Percentiles rank a stretch among this genome's conserved stretches.
Conservation (phyloP, 2,113 vertebrate species). For the Syngnathus scovelli region DNA sequence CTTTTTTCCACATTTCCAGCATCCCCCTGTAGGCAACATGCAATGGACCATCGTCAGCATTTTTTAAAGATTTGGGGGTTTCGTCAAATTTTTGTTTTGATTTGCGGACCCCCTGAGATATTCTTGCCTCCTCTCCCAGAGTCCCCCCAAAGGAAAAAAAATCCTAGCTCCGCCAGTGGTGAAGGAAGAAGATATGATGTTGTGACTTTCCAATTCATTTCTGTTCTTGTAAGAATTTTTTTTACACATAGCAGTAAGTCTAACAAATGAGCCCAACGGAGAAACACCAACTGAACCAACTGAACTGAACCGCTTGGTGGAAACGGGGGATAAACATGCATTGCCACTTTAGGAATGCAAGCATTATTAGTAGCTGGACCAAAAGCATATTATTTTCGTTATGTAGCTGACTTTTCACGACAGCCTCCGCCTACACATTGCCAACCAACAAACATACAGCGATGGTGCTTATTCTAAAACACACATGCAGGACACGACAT, state of each 20-base stretch:
- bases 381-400: constrained; percentile 16
- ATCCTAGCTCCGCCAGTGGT: not conserved
- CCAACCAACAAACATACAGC: not conserved
- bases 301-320: not conserved
- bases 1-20: too few species aligned
- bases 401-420: constrained; percentile 32
- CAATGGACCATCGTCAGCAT: too few species aligned
- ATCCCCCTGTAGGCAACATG: too few species aligned
- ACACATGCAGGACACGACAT: constrained; percentile 44
- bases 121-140: too few species aligned
- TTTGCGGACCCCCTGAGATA: too few species aligned
- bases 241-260: too few species aligned
- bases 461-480: not conserved
- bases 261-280: not conserved
- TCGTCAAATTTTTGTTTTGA: too few species aligned
- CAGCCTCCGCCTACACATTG: not conserved
- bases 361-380: constrained; percentile 16
- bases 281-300: not conserved
- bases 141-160: too few species aligned
- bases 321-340: not conserved
- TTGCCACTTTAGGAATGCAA: not conserved
- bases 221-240: not conserved
- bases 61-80: too few species aligned
- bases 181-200: not conserved
- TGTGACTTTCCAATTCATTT: not conserved